Percentiles rank a stretch among this genome's conserved stretches.
These are phyloP conservation scores for Mycteria americana DNA, from an alignment of 2,797 vertebrate genomes.

Conservation along the genomic window DNA sequence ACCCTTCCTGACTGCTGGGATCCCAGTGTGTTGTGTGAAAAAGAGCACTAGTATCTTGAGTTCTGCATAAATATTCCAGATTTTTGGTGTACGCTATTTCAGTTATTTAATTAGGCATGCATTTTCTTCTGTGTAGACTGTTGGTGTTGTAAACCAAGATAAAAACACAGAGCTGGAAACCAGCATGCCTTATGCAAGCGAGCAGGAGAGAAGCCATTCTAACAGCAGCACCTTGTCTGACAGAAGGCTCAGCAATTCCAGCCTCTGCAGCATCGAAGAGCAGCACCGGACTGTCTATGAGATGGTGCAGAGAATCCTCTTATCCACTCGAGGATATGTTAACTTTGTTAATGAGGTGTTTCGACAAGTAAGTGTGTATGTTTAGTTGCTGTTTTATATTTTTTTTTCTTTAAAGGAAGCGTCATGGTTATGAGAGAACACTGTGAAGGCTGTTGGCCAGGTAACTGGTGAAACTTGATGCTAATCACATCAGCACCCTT, in stretches of 20 bases:
- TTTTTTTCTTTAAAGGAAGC: neutral
- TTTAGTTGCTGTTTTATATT: neutral
- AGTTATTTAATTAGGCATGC: neutral
- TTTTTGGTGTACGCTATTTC: neutral
- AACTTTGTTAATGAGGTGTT: conserved; percentile 99
- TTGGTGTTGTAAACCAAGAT: conserved; percentile 84
- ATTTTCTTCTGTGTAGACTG: conserved; percentile 67
- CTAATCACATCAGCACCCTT: neutral
- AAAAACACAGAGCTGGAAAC: conserved; percentile 78
- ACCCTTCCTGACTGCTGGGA: neutral
- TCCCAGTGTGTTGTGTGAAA: neutral
- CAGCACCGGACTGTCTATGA: conserved; percentile 90
- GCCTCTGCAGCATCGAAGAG: conserved; percentile 94
- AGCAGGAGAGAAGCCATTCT: conserved; percentile 88
- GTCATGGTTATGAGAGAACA: accelerated
- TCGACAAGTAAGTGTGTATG: conserved; percentile 84
- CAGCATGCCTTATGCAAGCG: neutral
- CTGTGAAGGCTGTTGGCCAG: neutral
- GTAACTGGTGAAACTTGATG: neutral
- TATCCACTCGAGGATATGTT: conserved; percentile 93
- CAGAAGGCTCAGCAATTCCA: conserved; percentile 88
- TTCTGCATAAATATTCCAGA: neutral
- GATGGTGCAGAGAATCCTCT: conserved; percentile 92
- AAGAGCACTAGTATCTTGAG: neutral
- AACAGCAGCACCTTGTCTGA: conserved; percentile 92